These are phyloP conservation scores for Apistogramma diplotaenia DNA, from an alignment of 2,113 vertebrate species.

Conservation along the genomic window DNA sequence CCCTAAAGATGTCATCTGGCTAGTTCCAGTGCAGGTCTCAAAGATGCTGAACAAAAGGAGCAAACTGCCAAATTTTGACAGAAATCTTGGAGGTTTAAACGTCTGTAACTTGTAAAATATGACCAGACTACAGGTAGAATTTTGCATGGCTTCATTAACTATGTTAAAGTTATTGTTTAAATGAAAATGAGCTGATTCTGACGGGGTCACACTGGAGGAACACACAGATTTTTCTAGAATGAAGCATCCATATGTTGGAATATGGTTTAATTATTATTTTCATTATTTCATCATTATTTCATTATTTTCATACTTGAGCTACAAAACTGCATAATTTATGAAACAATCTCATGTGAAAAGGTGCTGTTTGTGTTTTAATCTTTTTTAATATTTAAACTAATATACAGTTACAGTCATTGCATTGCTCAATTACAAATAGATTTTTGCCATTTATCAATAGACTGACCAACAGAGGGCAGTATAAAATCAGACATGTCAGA, in stretches of 20 bases:
- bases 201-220: neutral
- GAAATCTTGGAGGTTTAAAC: neutral
- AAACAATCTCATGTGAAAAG: neutral
- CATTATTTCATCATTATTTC: too few relatives aligned
- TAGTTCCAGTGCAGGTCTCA: neutral
- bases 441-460: neutral
- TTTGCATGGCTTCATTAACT: neutral
- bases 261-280: neutral
- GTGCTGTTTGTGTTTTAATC: neutral
- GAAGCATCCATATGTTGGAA: neutral
- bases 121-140: neutral
- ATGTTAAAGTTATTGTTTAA: neutral
- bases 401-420: neutral
- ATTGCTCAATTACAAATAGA: neutral
- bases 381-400: neutral
- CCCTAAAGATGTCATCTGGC: neutral
- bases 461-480: slow-evolving; percentile 54
- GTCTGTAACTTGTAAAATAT: neutral
- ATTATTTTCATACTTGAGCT: neutral
- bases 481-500: slow-evolving; percentile 59
- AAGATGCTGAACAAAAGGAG: too few relatives aligned
- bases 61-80: neutral
- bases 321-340: neutral
- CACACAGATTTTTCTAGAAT: neutral
- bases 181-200: neutral